Percentiles rank a stretch among this genome's conserved stretches.
Conservation (phyloP, 2,797 vertebrate genomes). For the Sylvia borin region DNA sequence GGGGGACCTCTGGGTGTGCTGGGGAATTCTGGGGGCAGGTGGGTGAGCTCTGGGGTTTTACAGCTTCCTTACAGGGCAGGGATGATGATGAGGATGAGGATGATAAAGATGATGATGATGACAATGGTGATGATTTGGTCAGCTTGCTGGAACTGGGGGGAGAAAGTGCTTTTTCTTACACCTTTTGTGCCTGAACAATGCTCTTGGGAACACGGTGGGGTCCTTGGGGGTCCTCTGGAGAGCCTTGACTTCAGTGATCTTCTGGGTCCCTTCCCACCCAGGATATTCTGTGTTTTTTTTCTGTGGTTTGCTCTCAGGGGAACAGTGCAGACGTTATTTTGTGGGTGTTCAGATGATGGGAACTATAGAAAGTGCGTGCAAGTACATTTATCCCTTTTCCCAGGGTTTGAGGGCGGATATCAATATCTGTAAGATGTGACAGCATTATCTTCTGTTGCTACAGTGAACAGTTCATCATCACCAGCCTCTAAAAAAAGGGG, state of each 20-base stretch:
- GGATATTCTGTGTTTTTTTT: neutral
- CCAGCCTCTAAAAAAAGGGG: neutral
- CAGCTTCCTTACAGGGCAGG: neutral
- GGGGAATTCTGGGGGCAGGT: accelerated
- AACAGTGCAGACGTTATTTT: neutral
- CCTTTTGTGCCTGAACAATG: neutral
- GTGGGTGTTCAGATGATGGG: neutral
- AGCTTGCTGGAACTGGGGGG: neutral
- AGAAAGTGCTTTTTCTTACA: neutral
- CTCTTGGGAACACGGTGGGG: neutral
- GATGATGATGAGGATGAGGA: neutral
- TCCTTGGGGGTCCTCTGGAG: neutral
- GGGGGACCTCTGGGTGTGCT: neutral
- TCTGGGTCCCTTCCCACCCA: neutral
- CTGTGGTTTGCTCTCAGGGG: neutral
- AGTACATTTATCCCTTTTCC: neutral
- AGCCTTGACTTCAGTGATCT: neutral
- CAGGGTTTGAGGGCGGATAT: neutral
- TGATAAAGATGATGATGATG: neutral
- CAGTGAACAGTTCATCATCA: neutral
- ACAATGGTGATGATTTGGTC: neutral
- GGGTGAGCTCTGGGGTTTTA: neutral
- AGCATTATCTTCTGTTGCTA: neutral
- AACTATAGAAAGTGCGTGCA: neutral
- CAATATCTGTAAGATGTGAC: neutral